A percentile compares a stretch with the other conserved stretches of the same genome.
Conservation (phyloP, 2,797 vertebrate genomes). For the Muraenolepis orangiensis region DNA sequence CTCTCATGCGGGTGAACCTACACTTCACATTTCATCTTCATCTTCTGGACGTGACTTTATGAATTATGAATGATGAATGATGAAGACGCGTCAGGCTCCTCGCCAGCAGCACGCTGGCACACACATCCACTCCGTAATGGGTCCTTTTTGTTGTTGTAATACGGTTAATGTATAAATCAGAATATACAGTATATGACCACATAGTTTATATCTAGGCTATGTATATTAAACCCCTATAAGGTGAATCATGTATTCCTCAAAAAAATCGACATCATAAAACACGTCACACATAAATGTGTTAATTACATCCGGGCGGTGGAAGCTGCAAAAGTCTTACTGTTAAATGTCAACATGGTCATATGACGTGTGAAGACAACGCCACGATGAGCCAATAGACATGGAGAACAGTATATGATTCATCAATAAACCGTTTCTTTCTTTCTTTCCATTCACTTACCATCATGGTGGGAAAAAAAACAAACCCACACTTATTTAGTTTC, state of each 20-base stretch:
- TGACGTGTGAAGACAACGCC: not conserved
- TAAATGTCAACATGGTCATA: not conserved
- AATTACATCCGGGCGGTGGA: not conserved
- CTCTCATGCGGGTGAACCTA: not conserved
- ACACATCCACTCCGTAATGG: not conserved
- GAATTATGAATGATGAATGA: slow-evolving; percentile 5
- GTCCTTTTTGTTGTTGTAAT: not conserved
- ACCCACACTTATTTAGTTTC: too few species aligned
- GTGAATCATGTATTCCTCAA: not conserved
- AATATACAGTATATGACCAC: not conserved
- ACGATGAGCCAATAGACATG: not conserved
- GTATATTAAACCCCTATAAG: not conserved
- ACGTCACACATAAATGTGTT: not conserved
- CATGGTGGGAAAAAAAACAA: not conserved
- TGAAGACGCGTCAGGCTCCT: slow-evolving; percentile 1
- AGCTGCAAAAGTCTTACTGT: not conserved
- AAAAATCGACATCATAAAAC: too few species aligned
- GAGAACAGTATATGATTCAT: not conserved
- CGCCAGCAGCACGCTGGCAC: not conserved
- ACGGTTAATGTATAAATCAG: not conserved
- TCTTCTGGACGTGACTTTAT: not conserved
- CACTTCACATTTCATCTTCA: not conserved
- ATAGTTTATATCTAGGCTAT: not conserved
- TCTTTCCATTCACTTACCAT: too few species aligned
- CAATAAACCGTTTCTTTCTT: too few species aligned